Base-by-base conservation (phyloP, 2,113 vertebrate genomes). In the Prionailurus bengalensis region DNA sequence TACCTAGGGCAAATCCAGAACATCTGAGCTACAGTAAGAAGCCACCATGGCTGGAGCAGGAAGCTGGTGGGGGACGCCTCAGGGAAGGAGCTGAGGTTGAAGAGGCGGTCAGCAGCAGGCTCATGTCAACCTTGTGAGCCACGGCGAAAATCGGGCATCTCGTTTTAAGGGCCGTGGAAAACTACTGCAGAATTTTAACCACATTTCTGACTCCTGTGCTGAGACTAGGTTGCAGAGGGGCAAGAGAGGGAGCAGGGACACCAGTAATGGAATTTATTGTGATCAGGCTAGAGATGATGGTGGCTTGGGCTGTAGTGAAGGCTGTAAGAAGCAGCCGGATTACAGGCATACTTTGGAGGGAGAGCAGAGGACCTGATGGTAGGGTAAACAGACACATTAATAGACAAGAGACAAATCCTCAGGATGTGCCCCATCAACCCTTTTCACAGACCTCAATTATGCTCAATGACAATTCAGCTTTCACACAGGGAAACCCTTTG, bases 401-500 rank as follows among this genome's bases (percentile, higher is more conserved):
- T 36, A 55, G 87, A 45, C 45, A 8, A 70, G 1, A 48, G 42
- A 45, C 66, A 55, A 45, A 83, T 27, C 27, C 25, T 68, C 39
- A 27, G 84, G n/a, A 17, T 5, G 36, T 63, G 4, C 4, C 17
- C 5, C 16, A 39, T 83, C 84, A 92, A 70, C 21, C 3, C 61
- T 79, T 48, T 92, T 61, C 73, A 87, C 0, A 51, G 68, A 27
- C 79, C 12, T 53, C 11, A 0, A 45, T 58, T 81, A 25, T 85
- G 36, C 42, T 14, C 48, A 15, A 53, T 90, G 83, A 86, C 55
- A 61, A n/a, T 12, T 78, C 51, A 25, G 73, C 55, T 86, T 84
- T 94, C 74, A 33, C 55, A 86, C 42, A 79, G 79, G 61, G n/a
- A 89, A 83, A 25, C 25, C 17, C 88, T 79, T 58, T 42, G 68